Evolutionary conservation across 2,797 vertebrate species (phyloP), one percentile per base, ranked within the genome.

Genomic region (Phoebastria nigripes): DNA sequence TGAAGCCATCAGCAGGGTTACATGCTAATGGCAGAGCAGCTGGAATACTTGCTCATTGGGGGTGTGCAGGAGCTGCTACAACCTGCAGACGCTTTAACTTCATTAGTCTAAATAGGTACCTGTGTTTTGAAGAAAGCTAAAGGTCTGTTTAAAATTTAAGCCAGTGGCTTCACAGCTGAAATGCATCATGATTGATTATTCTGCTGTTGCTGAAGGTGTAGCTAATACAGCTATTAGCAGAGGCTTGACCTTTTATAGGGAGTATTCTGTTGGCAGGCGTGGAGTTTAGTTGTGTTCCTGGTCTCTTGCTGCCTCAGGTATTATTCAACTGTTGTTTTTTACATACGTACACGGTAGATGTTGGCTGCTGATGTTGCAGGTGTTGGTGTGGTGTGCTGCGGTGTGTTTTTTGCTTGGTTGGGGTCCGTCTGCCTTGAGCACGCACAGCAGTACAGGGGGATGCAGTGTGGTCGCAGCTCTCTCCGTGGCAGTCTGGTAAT

Each of bases 291-390:
- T n/a, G 54, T 44, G 25, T 37, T 89, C 16, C 15, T 47, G 52
- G 28, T 71, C 17, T 37, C 19, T 35, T n/a, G 8, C 29, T 56
- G 54, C 15, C 49, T 67, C 46, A 29, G 62, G 33, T 41, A 24
- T 61, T 31, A 8, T 18, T 31, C 6, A 7, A 0, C 6, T n/a
- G 26, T 11, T 81, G 42, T 2, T 54, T 82, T 90, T 51, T 12
- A 6, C 24, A 0, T 2, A 2, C 0, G 18, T 16, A 4, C 2
- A 0, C 11, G 2, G 37, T 21, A 13, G 49, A 1, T 46, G n/a
- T 13, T 78, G 55, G 31, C 33, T 46, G 62, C 28, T 33, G 77
- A 5, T 41, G 24, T 20, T 82, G 67, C 16, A 24, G 49, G 3
- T 49, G 52, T 58, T 54, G 72, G 9, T 37, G 56, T 33, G 33